phyloP scores from a whole-genome alignment of 2,888 invertebrate species.

The Cosmopolites sordidus region DNA sequence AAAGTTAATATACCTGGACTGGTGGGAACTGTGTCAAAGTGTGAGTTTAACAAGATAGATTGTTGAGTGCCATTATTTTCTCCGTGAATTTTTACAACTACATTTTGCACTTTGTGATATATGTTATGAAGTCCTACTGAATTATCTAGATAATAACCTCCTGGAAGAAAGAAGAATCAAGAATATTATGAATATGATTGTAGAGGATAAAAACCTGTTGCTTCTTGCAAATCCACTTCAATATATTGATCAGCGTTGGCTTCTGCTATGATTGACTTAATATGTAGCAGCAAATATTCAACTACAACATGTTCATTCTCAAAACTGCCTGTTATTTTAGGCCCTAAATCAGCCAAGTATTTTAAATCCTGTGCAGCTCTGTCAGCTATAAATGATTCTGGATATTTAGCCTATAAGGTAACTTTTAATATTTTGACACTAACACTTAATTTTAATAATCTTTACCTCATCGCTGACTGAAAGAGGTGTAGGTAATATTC shows the following conservation, averaged over 20 bases:
- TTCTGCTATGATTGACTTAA: constrained; percentile 51
- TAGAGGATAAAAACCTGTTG: constrained; percentile 65
- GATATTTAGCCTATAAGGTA: constrained; percentile 1
- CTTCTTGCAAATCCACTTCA: constrained; percentile 64
- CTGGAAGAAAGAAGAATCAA: constrained; percentile 3
- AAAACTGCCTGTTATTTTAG: constrained; percentile 70
- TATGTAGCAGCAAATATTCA: constrained; percentile 55
- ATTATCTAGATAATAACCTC: constrained; percentile 48
- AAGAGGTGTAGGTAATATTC: constrained; percentile 9
- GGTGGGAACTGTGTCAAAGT: constrained; percentile 84
- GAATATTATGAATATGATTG: too few relatives aligned
- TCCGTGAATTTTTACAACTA: constrained; percentile 69
- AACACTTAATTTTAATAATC: background rate
- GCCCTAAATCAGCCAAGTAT: constrained; percentile 62
- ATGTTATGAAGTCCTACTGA: constrained; percentile 65
- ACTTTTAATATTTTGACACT: too few relatives aligned
- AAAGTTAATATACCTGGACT: constrained; percentile 67
- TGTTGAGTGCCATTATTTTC: constrained; percentile 44
- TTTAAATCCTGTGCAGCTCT: constrained; percentile 61
- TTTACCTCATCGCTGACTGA: constrained; percentile 10
- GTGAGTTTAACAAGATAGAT: constrained; percentile 82
- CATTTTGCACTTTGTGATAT: constrained; percentile 77
- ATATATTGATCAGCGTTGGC: constrained; percentile 55
- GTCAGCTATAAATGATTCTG: constrained; percentile 61
- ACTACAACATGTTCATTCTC: constrained; percentile 75